A percentile compares a stretch with the other conserved stretches of the same genome.
Conservation (phyloP, 2,113 vertebrate species). For the Odontophorus gujanensis region DNA sequence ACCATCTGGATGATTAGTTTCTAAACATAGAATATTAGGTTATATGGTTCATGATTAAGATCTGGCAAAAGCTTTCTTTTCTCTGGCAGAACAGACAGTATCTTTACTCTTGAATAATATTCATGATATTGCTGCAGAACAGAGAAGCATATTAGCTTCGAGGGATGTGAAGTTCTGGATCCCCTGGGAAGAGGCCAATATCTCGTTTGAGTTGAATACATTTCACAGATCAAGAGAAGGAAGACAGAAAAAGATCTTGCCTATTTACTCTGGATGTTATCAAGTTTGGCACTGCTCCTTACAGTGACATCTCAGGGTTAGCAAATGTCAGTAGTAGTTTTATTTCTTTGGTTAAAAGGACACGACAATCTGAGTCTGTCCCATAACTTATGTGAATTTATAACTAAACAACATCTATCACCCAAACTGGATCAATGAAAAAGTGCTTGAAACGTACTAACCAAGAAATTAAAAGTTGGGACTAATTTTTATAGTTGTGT, state of each 20-base stretch:
- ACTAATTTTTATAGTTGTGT: neutral
- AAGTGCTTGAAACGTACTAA: neutral
- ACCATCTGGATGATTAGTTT: slow-evolving; percentile 57
- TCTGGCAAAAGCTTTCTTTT: slow-evolving; percentile 51
- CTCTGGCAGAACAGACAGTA: slow-evolving; percentile 67
- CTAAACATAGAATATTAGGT: slow-evolving; percentile 64
- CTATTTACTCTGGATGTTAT: neutral
- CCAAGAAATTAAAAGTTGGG: neutral
- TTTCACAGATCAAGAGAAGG: slow-evolving; percentile 33
- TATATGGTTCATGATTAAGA: slow-evolving; percentile 61
- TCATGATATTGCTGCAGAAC: slow-evolving; percentile 38
- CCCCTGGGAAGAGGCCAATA: slow-evolving; percentile 40
- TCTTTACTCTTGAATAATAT: slow-evolving; percentile 53
- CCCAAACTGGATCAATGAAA: neutral
- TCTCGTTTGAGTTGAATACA: slow-evolving; percentile 20
- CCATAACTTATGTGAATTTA: neutral
- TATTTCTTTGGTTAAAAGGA: neutral
- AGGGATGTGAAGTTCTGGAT: slow-evolving; percentile 34
- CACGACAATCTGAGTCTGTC: neutral
- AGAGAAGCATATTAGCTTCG: slow-evolving; percentile 28
- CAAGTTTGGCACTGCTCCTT: neutral
- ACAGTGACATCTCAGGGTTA: neutral
- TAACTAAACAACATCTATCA: neutral
- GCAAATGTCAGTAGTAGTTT: neutral
- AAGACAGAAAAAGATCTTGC: neutral